These are phyloP conservation scores for Syngnathus typhle DNA, from an alignment of 2,113 vertebrate genomes.

Conservation along the genomic window DNA sequence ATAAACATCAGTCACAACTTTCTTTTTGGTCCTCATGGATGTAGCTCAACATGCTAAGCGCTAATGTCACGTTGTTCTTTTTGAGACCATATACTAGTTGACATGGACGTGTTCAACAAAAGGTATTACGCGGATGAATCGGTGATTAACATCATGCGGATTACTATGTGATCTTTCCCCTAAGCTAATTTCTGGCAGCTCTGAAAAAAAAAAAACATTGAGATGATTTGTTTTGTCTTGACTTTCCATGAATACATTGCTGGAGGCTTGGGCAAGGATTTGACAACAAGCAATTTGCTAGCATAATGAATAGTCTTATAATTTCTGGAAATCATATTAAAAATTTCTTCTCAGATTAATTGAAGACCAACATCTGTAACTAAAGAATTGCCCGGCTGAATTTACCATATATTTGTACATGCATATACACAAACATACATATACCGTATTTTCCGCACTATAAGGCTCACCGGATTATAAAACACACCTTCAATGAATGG, in stretches of 20 bases:
- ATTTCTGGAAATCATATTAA: too few species aligned
- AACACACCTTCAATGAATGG: too few species aligned
- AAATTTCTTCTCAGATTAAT: neutral
- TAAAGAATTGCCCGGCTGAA: neutral
- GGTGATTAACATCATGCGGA: slow-evolving; percentile 28
- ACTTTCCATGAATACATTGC: slow-evolving; percentile 16
- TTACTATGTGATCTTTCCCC: slow-evolving; percentile 29
- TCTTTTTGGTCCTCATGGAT: too few species aligned
- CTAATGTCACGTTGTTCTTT: too few species aligned
- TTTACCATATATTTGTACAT: slow-evolving; percentile 10
- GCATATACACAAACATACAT: neutral
- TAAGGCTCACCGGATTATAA: too few species aligned
- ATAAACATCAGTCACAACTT: too few species aligned
- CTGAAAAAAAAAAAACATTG: slow-evolving; percentile 4
- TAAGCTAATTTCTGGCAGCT: slow-evolving; percentile 41
- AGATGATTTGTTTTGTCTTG: slow-evolving; percentile 22
- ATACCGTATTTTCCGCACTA: too few species aligned
- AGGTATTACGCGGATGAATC: neutral
- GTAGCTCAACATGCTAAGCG: too few species aligned
- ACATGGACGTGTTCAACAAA: too few species aligned
- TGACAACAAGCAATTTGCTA: slow-evolving; percentile 27
- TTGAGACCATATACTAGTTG: too few species aligned
- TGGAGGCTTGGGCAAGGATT: slow-evolving; percentile 29
- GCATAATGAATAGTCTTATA: neutral
- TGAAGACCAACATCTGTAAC: neutral